A percentile compares a stretch with the other conserved stretches of the same genome.
These are phyloP conservation scores for Tringa solitaria DNA, from an alignment of 2,113 vertebrate genomes.

Conservation along the genomic window DNA sequence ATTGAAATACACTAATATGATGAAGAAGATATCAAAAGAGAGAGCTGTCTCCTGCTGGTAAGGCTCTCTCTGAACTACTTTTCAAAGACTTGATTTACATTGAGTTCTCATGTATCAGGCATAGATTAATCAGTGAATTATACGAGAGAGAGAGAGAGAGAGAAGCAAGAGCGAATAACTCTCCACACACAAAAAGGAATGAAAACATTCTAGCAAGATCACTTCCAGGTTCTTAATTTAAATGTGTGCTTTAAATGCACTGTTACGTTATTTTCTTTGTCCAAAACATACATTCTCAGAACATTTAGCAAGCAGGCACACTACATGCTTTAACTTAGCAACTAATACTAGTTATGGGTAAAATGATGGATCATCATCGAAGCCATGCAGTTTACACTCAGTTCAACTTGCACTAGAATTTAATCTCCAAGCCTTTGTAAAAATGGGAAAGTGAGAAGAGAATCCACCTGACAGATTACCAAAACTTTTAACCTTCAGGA, in stretches of 20 bases:
- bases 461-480: not conserved
- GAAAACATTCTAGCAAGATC: not conserved
- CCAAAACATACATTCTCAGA: not conserved
- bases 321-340: not conserved
- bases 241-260: not conserved
- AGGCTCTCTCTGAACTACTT: not conserved
- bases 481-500: not conserved
- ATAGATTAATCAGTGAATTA: not conserved
- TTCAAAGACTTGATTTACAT: constrained; percentile 1
- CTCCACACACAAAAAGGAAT: rapidly evolving
- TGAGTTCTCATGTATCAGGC: not conserved
- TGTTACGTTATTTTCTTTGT: not conserved
- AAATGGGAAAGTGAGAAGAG: not conserved
- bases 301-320: not conserved
- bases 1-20: not conserved
- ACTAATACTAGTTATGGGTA: not conserved
- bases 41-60: not conserved
- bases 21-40: not conserved
- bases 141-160: not conserved
- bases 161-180: rapidly evolving
- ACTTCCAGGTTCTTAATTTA: not conserved
- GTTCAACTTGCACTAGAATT: not conserved
- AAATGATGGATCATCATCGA: not conserved
- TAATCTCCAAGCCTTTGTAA: not conserved
- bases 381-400: not conserved